These are phyloP conservation scores for Crepidodera aurea DNA, from an alignment of 2,888 invertebrate genomes.

Conservation along the genomic window DNA sequence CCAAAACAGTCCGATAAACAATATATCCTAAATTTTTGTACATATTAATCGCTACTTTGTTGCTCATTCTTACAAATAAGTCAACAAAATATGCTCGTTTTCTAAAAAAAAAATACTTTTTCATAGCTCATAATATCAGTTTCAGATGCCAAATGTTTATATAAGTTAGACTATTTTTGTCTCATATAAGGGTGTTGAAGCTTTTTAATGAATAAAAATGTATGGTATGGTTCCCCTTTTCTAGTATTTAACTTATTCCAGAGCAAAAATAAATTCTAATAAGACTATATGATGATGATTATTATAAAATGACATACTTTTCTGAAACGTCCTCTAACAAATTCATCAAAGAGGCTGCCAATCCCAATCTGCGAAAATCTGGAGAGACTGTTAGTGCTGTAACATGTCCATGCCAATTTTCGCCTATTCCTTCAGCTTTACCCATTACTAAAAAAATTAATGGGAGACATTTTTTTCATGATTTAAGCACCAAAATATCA, in stretches of 20 bases:
- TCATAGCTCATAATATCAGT: no score
- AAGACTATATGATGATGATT: no score
- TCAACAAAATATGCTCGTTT: conserved; percentile 98
- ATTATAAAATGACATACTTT: conserved; percentile 74
- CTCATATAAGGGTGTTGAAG: no score
- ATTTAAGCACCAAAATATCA: no score
- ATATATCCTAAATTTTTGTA: conserved; percentile 95
- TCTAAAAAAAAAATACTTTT: conserved; percentile 67
- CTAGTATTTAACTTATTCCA: no score
- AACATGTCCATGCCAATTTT: conserved; percentile 99
- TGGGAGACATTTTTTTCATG: no score
- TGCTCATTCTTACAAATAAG: conserved; percentile 96
- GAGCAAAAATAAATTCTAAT: no score
- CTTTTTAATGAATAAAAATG: no score
- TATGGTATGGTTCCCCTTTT: no score
- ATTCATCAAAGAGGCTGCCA: conserved; percentile 93
- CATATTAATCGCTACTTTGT: conserved; percentile 97
- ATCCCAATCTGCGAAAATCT: conserved; percentile 88
- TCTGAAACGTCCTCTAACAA: conserved; percentile 96
- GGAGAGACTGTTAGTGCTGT: conserved; percentile 97
- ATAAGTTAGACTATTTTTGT: no score
- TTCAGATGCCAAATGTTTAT: no score
- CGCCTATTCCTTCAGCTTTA: conserved; percentile 94
- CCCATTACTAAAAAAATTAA: conserved; percentile 87
- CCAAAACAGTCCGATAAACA: conserved; percentile 93